Conservation (phyloP, 2,797 vertebrate species). For the Danio choprae region DNA sequence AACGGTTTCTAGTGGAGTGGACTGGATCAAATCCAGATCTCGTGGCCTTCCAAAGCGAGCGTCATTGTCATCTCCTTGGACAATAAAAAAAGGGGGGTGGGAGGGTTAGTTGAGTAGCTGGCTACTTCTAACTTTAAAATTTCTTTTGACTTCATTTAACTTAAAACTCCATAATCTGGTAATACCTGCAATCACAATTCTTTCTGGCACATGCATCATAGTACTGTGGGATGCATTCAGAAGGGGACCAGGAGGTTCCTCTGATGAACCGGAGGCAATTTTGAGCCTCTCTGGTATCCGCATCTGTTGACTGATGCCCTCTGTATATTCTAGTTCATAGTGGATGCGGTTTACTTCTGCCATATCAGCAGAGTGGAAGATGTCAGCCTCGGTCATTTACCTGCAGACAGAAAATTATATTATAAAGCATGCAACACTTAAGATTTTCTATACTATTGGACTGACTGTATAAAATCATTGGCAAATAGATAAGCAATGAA, state of each 20-base stretch:
- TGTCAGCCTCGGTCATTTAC: constrained; percentile 85
- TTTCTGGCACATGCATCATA: constrained; percentile 95
- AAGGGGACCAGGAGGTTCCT: constrained; percentile 72
- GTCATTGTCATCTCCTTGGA: constrained; percentile 83
- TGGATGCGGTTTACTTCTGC: constrained; percentile 94
- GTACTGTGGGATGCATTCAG: constrained; percentile 79
- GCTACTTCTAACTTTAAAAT: neutral
- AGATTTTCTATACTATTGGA: neutral
- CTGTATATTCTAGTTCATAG: constrained; percentile 94
- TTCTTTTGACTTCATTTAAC: neutral
- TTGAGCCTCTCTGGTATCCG: constrained; percentile 93
- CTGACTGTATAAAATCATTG: no score
- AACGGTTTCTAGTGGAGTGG: constrained; percentile 86
- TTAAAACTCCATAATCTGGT: neutral
- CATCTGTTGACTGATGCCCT: constrained; percentile 97
- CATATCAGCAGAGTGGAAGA: constrained; percentile 86
- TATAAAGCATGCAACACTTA: neutral
- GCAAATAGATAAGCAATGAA: no score
- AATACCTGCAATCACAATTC: constrained; percentile 92
- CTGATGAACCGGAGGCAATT: constrained; percentile 80
- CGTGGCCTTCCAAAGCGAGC: constrained; percentile 84
- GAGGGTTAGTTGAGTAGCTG: neutral
- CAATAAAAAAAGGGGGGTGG: neutral
- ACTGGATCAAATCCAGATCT: constrained; percentile 94
- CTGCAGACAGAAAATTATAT: neutral